Evolutionary conservation across 2,113 vertebrate genomes (phyloP).

Genomic region (Numenius arquata): DNA sequence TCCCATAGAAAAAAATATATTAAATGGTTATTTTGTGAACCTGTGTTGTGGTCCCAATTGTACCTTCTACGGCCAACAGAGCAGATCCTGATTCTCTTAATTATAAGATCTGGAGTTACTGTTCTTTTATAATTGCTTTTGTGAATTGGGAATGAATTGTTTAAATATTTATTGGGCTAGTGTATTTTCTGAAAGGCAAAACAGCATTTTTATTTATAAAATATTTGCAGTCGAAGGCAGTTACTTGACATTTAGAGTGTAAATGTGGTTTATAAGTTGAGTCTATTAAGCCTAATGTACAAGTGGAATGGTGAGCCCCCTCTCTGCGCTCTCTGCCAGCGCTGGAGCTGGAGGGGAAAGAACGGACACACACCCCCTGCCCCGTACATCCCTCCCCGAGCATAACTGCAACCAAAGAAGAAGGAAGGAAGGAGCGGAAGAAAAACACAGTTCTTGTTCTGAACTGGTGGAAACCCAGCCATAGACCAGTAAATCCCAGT

Average conservation of each 20-base stretch:
- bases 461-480: background rate
- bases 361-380: background rate
- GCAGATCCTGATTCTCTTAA: background rate
- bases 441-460: background rate
- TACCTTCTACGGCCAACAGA: background rate
- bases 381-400: background rate
- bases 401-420: background rate
- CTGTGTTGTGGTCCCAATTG: background rate
- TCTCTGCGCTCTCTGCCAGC: background rate
- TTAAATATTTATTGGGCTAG: constrained; percentile 45
- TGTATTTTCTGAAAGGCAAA: background rate
- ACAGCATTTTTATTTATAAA: background rate
- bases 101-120: constrained; percentile 1
- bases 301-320: background rate
- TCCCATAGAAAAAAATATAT: background rate
- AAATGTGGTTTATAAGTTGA: background rate
- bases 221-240: background rate
- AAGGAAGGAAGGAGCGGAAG: background rate
- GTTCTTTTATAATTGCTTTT: constrained; percentile 49
- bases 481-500: background rate
- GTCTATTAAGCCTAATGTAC: background rate
- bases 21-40: background rate
- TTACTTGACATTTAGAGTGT: background rate
- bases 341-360: background rate
- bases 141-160: constrained; percentile 25